These are phyloP conservation scores for Cygnus olor DNA, from an alignment of 2,797 vertebrate genomes.

Conservation along the genomic window DNA sequence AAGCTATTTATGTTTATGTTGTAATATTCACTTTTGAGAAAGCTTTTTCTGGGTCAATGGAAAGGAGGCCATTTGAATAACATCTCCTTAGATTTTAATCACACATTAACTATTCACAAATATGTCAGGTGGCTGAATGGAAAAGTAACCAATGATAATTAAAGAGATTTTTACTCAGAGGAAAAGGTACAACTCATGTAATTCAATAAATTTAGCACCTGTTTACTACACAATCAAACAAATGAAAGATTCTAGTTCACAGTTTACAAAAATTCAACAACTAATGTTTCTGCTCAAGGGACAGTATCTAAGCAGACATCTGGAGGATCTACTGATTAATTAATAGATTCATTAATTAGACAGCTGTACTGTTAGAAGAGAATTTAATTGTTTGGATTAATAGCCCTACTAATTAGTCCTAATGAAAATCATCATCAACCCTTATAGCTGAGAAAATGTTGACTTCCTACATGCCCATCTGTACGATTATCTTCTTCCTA, in stretches of 20 bases:
- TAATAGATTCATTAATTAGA: constrained; percentile 77
- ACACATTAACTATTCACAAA: constrained; percentile 42
- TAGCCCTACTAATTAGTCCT: constrained; percentile 79
- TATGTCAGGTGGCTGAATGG: constrained; percentile 1
- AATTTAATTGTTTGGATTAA: constrained; percentile 81
- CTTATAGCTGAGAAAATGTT: constrained; percentile 54
- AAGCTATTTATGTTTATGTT: constrained; percentile 1
- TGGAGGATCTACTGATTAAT: constrained; percentile 77
- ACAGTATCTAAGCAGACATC: constrained; percentile 74
- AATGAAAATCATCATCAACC: constrained; percentile 73
- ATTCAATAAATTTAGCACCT: constrained; percentile 42
- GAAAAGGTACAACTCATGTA: constrained; percentile 7
- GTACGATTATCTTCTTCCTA: constrained; percentile 43
- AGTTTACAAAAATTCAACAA: constrained; percentile 40
- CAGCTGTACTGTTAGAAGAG: constrained; percentile 72
- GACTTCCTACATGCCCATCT: constrained; percentile 60
- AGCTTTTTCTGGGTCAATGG: not conserved
- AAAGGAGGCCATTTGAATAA: constrained; percentile 52
- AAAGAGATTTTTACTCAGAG: constrained; percentile 63
- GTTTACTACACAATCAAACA: constrained; percentile 29
- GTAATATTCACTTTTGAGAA: constrained; percentile 35
- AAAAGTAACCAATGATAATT: constrained; percentile 58
- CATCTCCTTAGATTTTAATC: constrained; percentile 64
- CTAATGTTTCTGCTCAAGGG: constrained; percentile 57
- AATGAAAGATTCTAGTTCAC: constrained; percentile 44